Evolutionary conservation across 2,797 vertebrate genomes (phyloP).

Genomic region (Balearica regulorum): DNA sequence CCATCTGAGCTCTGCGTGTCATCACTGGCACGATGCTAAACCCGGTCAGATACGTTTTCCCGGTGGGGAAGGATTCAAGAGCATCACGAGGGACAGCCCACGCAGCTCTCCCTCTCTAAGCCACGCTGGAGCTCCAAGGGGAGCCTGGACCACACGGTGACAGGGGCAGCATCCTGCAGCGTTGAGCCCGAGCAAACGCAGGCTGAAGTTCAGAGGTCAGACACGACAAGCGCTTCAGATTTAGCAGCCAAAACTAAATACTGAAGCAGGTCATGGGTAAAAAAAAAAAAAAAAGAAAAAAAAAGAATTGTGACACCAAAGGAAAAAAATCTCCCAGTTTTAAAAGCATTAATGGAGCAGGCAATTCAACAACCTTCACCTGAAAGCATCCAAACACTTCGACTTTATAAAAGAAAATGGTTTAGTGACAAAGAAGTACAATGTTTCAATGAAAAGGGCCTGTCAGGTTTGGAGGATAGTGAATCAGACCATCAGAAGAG

Average conservation of each 20-base stretch:
- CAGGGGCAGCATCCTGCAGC: not conserved
- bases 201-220: not conserved
- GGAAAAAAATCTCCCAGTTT: not conserved
- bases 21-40: not conserved
- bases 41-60: not conserved
- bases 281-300: not conserved
- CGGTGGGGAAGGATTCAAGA: not conserved
- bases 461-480: not conserved
- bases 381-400: not conserved
- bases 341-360: slow-evolving; percentile 39
- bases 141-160: accelerated
- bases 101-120: not conserved
- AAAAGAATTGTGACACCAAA: not conserved
- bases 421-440: not conserved
- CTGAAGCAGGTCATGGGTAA: not conserved
- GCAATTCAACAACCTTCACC: slow-evolving; percentile 45
- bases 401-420: slow-evolving; percentile 5
- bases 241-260: not conserved
- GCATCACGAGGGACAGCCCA: not conserved
- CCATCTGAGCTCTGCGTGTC: accelerated
- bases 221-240: not conserved
- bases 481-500: not conserved
- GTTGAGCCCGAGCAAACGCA: not conserved
- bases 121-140: not conserved
- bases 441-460: not conserved